Evolutionary conservation across 2,888 invertebrate species (phyloP).

Genomic region (Aphidoletes aphidimyza): DNA sequence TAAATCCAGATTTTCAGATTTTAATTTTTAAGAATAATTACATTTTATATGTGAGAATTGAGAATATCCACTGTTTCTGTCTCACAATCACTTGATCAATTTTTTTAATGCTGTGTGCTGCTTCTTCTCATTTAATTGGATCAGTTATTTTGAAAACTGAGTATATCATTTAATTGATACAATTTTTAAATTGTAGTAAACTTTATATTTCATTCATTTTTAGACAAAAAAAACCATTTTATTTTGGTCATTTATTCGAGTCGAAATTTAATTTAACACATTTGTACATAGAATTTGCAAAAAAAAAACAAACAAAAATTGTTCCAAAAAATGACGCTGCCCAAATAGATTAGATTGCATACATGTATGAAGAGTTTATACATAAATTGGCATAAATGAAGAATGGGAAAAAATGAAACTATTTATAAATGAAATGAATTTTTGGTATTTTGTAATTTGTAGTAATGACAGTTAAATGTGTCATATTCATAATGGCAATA

Average conservation of each 20-base stretch:
- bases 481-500: constrained; percentile 17
- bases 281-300: background rate
- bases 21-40: too few species aligned
- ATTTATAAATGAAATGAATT: constrained; percentile 25
- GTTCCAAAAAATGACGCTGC: background rate
- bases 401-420: background rate
- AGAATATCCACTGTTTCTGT: too few species aligned
- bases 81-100: background rate
- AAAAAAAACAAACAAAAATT: background rate
- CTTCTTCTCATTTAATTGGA: too few species aligned
- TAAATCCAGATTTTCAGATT: too few species aligned
- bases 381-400: background rate
- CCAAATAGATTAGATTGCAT: background rate
- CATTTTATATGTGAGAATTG: too few species aligned
- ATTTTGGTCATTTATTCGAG: constrained; percentile 17
- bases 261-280: background rate
- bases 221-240: background rate
- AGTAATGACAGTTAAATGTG: constrained; percentile 8
- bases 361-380: background rate
- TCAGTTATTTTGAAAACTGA: too few species aligned
- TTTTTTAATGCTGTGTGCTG: background rate
- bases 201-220: background rate
- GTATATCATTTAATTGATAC: too few species aligned
- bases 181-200: background rate
- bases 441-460: constrained; percentile 47